Evolutionary conservation across 1,140 invertebrate genomes (phyloP).

Genomic region (Neodiprion virginianus): DNA sequence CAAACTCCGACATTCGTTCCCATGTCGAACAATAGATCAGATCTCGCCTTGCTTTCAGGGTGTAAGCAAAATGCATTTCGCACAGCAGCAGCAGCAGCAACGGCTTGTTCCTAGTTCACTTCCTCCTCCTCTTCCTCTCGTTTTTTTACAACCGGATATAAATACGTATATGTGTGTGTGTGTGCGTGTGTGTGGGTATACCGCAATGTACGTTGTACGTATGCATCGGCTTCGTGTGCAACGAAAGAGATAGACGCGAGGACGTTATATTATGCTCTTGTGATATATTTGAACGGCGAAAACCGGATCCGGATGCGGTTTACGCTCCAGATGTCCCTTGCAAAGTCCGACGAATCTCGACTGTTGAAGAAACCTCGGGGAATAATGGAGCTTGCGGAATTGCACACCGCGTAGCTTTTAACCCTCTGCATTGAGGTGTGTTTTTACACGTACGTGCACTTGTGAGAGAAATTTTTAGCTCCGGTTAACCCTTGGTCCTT

Average conservation of each 20-base stretch:
- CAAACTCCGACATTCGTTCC: too few species aligned
- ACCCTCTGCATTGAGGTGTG: background rate
- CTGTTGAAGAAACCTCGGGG: background rate
- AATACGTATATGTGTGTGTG: too few species aligned
- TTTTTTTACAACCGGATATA: too few species aligned
- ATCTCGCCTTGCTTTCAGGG: too few species aligned
- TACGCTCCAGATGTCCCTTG: background rate
- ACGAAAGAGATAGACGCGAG: background rate
- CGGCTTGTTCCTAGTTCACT: background rate
- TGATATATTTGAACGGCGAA: background rate
- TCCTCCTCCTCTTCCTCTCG: too few species aligned
- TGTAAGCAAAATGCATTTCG: background rate
- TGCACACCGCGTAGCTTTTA: background rate
- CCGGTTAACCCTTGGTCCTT: too few species aligned
- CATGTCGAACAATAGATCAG: too few species aligned
- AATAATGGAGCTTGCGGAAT: slow-evolving; percentile 2
- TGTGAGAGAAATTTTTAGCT: background rate
- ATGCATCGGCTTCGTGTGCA: background rate
- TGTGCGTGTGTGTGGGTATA: too few species aligned
- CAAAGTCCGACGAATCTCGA: background rate
- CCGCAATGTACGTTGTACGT: background rate
- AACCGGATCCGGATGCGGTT: slow-evolving; percentile 4
- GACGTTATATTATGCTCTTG: background rate
- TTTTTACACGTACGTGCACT: too few species aligned
- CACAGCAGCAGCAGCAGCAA: background rate